Evolutionary conservation across 2,113 vertebrate species (phyloP).

Genomic region (Ctenodactylus gundi): DNA sequence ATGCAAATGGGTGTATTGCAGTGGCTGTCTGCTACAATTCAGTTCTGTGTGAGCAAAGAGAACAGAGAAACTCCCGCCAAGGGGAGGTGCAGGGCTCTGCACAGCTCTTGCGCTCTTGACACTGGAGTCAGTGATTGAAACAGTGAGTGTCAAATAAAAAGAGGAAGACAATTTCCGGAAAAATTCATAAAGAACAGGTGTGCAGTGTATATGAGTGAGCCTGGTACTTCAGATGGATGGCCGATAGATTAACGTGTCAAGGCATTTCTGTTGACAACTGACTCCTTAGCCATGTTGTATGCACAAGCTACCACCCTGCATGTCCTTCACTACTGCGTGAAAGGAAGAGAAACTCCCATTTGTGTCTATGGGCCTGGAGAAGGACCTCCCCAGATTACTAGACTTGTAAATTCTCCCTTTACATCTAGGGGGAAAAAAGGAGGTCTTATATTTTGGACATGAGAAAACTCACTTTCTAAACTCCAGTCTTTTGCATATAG

Average conservation of each 20-base stretch:
- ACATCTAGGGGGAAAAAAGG: background rate
- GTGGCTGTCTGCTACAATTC: background rate
- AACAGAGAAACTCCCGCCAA: background rate
- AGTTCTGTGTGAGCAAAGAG: background rate
- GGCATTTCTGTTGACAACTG: background rate
- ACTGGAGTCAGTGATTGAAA: background rate
- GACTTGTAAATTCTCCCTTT: background rate
- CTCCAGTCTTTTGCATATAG: background rate
- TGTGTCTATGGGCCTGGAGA: background rate
- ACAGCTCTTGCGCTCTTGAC: too few species aligned
- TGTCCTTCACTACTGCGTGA: background rate
- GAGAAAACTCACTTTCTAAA: conserved; percentile 13
- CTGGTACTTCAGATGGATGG: background rate
- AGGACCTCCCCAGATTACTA: background rate
- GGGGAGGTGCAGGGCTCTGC: background rate
- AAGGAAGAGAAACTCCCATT: background rate
- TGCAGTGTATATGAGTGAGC: background rate
- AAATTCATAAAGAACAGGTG: background rate
- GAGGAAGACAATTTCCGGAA: background rate
- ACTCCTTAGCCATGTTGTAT: background rate
- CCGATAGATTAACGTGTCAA: background rate
- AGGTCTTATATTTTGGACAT: background rate
- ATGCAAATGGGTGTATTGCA: background rate
- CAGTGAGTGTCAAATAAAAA: background rate
- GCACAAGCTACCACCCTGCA: background rate